Evolutionary conservation across 2,113 vertebrate genomes (phyloP).

Genomic region (Pterocles orientalis): DNA sequence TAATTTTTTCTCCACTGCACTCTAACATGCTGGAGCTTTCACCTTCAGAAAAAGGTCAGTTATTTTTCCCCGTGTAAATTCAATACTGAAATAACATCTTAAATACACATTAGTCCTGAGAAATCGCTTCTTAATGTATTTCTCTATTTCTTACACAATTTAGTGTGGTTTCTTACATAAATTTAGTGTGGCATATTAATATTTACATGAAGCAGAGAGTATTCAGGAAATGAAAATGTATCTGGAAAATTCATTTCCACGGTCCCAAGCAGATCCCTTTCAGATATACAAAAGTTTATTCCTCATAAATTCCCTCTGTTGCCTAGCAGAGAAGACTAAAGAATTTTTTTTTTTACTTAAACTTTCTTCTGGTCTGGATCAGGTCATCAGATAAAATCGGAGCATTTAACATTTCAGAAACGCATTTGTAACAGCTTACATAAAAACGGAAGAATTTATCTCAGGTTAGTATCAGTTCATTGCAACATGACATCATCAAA

Average conservation of each 20-base stretch:
- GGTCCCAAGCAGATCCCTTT: conserved; percentile 17
- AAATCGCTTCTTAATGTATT: background rate
- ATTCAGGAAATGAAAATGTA: conserved; percentile 25
- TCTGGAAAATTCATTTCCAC: conserved; percentile 40
- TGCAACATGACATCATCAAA: background rate
- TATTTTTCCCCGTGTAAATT: background rate
- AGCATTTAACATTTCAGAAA: conserved; percentile 4
- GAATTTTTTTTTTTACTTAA: conserved; percentile 1
- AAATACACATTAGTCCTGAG: background rate
- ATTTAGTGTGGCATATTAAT: background rate
- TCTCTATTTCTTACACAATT: background rate
- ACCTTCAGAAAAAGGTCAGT: background rate
- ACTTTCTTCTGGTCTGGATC: background rate
- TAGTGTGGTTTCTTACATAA: background rate
- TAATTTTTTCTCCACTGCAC: background rate
- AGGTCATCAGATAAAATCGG: conserved; percentile 14
- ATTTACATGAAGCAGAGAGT: background rate
- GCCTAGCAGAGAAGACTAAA: background rate
- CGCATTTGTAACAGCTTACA: background rate
- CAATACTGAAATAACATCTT: conserved; percentile 16
- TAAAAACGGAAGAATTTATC: background rate
- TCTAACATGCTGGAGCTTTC: background rate
- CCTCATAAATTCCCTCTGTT: background rate
- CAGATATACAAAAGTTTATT: background rate
- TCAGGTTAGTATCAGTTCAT: conserved; percentile 15